Conservation (phyloP, 2,113 vertebrate species). For the Rhinopomastus cyanomelas region DNA sequence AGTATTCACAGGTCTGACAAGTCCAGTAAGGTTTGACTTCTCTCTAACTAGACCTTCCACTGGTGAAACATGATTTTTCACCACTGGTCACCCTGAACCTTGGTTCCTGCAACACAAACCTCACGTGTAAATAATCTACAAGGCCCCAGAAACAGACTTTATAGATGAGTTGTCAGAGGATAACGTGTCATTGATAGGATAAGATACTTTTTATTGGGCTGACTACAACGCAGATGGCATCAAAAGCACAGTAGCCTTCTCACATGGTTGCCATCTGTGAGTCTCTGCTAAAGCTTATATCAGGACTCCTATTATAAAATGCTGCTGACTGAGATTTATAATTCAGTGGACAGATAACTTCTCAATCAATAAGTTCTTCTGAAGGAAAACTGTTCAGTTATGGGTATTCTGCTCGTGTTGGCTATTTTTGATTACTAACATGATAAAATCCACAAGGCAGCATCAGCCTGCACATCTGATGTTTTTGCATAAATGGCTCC, state of each 20-base stretch:
- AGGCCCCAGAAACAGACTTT: neutral
- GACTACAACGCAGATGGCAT: neutral
- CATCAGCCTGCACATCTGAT: neutral
- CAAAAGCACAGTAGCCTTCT: constrained; percentile 20
- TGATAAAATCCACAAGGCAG: neutral
- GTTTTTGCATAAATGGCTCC: neutral
- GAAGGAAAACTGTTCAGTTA: neutral
- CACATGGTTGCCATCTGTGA: constrained; percentile 12
- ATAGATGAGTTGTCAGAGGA: neutral
- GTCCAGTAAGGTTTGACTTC: neutral
- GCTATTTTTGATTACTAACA: neutral
- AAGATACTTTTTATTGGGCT: neutral
- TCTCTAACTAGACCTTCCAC: neutral
- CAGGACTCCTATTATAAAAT: neutral
- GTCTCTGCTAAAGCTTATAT: neutral
- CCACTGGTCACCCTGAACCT: neutral
- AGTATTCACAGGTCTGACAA: neutral
- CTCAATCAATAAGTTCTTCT: neutral
- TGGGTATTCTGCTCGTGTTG: neutral
- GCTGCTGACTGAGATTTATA: neutral
- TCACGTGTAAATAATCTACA: neutral
- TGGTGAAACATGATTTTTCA: neutral
- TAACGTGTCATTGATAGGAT: neutral
- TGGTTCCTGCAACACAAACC: neutral
- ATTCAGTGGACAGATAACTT: neutral